Base-by-base conservation (phyloP, 2,113 vertebrate genomes). In the Brachypodius melanocephalos region DNA sequence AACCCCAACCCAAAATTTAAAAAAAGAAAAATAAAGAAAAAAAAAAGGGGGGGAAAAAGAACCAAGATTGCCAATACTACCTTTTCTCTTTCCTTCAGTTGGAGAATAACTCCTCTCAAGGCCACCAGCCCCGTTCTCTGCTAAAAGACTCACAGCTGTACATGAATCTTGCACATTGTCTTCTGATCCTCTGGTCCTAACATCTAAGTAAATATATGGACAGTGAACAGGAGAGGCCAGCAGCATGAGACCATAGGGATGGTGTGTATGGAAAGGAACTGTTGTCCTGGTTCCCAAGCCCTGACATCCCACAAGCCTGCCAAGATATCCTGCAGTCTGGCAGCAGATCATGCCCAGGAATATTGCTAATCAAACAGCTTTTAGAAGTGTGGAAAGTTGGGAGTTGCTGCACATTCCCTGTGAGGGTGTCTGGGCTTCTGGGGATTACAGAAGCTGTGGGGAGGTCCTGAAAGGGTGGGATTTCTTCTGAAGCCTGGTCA, bases 351-450 rank as follows among this genome's bases (percentile, higher is more conserved):
- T 7, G 4, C 28, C n/a, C 38, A 68, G 83, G 36, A 92, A 84
- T 48, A 24, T 10, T 46, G 89, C 43, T 93, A 74, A 87, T 94
- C 46, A 87, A 85, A 87, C 71, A 90, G 61, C 61, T 94, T 66
- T 58, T 62, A 57, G 17, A 83, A 58, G 31, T 74, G 87, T 89
- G 73, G 67, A 71, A 86, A 46, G 25, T 15, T 38, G 10, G 68
- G 73, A 87, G 42, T 14, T 87, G 59, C n/a, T 89, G 36, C 42
- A 42, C 17, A 3, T 73, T 91, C 46, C 26, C 77, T n/a, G 29
- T 7, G 17, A 14, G 28, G 8, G 1, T 9, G 36, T 79, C 61
- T 55, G 69, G 16, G 28, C 28, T 77, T 95, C 67, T 82, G 45
- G 78, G 85, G 43, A 25, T 82, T 61, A 61, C 14, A 79, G 58